These are phyloP conservation scores for Hermodice carunculata DNA, from an alignment of 2,888 invertebrate genomes.

Conservation along the genomic window DNA sequence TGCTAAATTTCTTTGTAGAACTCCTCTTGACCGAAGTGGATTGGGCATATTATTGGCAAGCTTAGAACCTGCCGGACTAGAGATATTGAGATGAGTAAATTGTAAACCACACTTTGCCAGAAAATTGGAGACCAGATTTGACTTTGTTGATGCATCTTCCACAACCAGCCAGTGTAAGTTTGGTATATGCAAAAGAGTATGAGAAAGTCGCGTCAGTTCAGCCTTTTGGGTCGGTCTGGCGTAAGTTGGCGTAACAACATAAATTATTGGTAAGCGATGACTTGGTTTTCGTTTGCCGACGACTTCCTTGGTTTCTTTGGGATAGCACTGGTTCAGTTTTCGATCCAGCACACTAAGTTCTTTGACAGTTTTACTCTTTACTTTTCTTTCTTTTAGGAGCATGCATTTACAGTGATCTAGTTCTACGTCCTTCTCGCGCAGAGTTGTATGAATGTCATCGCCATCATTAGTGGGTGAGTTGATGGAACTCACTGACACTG, in stretches of 20 bases:
- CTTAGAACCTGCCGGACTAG: slow-evolving; percentile 76
- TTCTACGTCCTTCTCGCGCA: no score
- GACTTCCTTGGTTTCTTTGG: no score
- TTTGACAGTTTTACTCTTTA: no score
- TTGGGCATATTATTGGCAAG: slow-evolving; percentile 51
- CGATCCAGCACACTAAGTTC: no score
- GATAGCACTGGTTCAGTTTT: no score
- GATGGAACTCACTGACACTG: no score
- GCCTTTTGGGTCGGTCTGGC: slow-evolving; percentile 89
- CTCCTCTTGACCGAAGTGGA: slow-evolving; percentile 76
- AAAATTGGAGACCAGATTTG: slow-evolving; percentile 81
- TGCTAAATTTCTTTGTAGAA: slow-evolving; percentile 61
- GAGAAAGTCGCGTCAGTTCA: slow-evolving; percentile 89
- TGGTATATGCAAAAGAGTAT: slow-evolving; percentile 85
- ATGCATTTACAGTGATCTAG: no score
- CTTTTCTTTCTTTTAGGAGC: no score
- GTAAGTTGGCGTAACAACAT: slow-evolving; percentile 94
- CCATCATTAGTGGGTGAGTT: no score
- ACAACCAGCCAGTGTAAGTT: slow-evolving; percentile 94
- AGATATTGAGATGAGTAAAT: slow-evolving; percentile 78
- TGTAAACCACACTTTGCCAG: slow-evolving; percentile 76
- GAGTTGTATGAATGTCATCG: no score
- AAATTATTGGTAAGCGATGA: slow-evolving; percentile 77
- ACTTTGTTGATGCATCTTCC: slow-evolving; percentile 84
- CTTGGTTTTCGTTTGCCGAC: no score